These are phyloP conservation scores for Sminthurinus aureus DNA, from an alignment of 2,888 invertebrate genomes.

Conservation along the genomic window DNA sequence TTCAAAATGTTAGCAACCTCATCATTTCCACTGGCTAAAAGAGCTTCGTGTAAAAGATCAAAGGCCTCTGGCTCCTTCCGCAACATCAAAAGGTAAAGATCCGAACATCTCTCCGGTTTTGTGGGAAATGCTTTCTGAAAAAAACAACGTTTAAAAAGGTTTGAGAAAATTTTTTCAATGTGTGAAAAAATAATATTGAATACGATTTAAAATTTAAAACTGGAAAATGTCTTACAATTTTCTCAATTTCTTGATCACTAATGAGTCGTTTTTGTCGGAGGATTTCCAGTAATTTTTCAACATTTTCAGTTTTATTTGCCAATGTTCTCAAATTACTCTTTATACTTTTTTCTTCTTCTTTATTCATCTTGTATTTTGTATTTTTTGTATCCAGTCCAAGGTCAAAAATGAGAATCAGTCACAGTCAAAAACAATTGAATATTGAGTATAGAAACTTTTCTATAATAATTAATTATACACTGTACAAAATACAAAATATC, in stretches of 20 bases:
- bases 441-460: background rate
- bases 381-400: too few relatives aligned
- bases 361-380: background rate
- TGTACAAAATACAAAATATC: background rate
- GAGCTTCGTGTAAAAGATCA: slow-evolving; percentile 17
- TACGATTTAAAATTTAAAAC: background rate
- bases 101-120: slow-evolving; percentile 20
- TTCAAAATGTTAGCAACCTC: slow-evolving; percentile 24
- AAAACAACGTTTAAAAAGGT: background rate
- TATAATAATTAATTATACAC: background rate
- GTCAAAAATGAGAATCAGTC: background rate
- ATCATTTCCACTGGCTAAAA: slow-evolving; percentile 19
- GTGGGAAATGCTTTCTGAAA: slow-evolving; percentile 1
- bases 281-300: slow-evolving; percentile 6
- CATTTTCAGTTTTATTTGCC: slow-evolving; percentile 26
- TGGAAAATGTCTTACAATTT: slow-evolving; percentile 25
- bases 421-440: background rate
- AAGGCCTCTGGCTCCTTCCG: slow-evolving; percentile 31
- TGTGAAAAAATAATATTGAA: too few relatives aligned
- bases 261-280: slow-evolving; percentile 7
- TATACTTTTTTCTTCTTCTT: slow-evolving; percentile 24
- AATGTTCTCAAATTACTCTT: slow-evolving; percentile 16
- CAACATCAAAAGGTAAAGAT: slow-evolving; percentile 28
- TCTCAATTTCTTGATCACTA: slow-evolving; percentile 13
- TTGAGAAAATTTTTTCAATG: background rate